These are phyloP conservation scores for Dryocosmus kuriphilus DNA, from an alignment of 2,888 invertebrate species.

Conservation along the genomic window DNA sequence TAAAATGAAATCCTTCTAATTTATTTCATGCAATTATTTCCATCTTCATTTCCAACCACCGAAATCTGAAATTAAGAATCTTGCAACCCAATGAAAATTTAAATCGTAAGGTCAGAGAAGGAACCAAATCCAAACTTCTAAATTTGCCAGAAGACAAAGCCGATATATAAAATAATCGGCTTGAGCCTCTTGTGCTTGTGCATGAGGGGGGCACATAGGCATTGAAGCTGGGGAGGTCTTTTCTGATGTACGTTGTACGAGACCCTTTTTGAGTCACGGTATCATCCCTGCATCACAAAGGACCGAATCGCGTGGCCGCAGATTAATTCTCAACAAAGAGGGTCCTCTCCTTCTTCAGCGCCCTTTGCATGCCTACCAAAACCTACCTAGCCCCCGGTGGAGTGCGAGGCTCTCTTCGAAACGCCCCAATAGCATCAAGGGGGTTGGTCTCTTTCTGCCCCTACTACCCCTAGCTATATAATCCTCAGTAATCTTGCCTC, in stretches of 20 bases:
- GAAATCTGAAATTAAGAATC: background rate
- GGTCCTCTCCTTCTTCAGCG: slow-evolving; percentile 35
- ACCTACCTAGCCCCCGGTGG: slow-evolving; percentile 57
- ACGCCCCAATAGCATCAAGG: slow-evolving; percentile 66
- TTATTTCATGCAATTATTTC: too few species aligned
- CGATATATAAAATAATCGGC: slow-evolving; percentile 27
- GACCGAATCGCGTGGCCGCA: slow-evolving; percentile 41
- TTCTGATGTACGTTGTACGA: slow-evolving; percentile 17
- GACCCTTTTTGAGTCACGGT: slow-evolving; percentile 39
- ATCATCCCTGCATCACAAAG: slow-evolving; percentile 33
- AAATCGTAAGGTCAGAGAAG: background rate
- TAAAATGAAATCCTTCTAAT: too few species aligned
- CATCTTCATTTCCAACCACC: too few species aligned
- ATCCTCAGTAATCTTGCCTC: slow-evolving; percentile 43
- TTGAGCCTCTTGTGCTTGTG: background rate
- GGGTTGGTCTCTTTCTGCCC: slow-evolving; percentile 59
- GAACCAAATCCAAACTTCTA: slow-evolving; percentile 6
- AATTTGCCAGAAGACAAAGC: slow-evolving; percentile 25
- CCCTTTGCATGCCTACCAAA: slow-evolving; percentile 44
- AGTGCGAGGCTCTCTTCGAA: slow-evolving; percentile 54
- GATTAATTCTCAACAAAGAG: slow-evolving; percentile 41
- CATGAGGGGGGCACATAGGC: slow-evolving; percentile 22
- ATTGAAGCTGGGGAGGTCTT: slow-evolving; percentile 37
- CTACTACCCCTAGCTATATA: slow-evolving; percentile 51
- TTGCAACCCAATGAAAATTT: background rate